Evolutionary conservation across 2,888 invertebrate genomes (phyloP).

Genomic region (Clusia tigrina): DNA sequence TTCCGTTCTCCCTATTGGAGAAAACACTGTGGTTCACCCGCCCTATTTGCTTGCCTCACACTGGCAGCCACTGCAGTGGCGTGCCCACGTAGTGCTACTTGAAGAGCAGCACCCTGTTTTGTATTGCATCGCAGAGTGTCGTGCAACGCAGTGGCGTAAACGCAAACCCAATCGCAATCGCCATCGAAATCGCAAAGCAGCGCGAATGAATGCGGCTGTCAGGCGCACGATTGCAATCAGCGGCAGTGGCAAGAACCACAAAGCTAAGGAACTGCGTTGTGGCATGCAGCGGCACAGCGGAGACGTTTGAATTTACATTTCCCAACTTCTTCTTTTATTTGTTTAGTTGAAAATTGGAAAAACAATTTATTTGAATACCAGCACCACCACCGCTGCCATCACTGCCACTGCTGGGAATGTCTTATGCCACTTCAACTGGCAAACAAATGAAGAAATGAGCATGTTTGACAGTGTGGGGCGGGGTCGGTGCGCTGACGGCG

Average conservation of each 20-base stretch:
- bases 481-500: constrained; percentile 5
- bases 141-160: not conserved
- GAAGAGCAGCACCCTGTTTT: too few relatives aligned
- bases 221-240: constrained; percentile 54
- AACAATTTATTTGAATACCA: constrained; percentile 22
- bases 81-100: too few relatives aligned
- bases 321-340: not conserved
- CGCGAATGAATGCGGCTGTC: constrained; percentile 55
- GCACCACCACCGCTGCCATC: not conserved
- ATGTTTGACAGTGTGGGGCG: not conserved
- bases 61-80: too few relatives aligned
- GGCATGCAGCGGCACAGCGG: constrained; percentile 28
- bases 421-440: not conserved
- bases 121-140: constrained; percentile 9
- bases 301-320: constrained; percentile 1
- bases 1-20: too few relatives aligned
- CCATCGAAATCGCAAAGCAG: constrained; percentile 11
- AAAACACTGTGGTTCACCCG: too few relatives aligned
- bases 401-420: not conserved
- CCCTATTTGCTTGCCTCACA: too few relatives aligned
- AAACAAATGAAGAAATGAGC: not conserved
- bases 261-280: not conserved
- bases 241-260: constrained; percentile 15
- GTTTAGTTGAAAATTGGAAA: constrained; percentile 10
- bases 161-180: constrained; percentile 4